phyloP scores from a whole-genome alignment of 2,113 vertebrate genomes.

The Misgurnus anguillicaudatus region DNA sequence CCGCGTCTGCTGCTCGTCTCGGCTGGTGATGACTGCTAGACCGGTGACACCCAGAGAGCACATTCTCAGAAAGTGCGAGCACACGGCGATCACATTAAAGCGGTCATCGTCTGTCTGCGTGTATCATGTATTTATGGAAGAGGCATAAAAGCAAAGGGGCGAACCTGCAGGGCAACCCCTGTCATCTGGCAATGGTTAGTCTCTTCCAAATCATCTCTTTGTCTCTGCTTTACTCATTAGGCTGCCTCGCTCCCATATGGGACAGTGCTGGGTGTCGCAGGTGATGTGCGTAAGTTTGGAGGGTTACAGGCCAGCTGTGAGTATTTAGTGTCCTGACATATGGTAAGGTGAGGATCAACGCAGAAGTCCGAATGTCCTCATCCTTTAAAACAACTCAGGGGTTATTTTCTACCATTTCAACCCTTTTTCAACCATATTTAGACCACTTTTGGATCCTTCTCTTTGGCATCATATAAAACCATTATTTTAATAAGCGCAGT shows the following conservation, averaged over 20 bases:
- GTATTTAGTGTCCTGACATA: slow-evolving; percentile 43
- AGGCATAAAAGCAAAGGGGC: slow-evolving; percentile 22
- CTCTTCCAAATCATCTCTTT: slow-evolving; percentile 37
- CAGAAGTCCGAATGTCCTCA: neutral
- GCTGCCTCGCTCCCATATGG: slow-evolving; percentile 38
- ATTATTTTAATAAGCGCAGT: too few relatives aligned
- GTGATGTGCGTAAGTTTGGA: slow-evolving; percentile 18
- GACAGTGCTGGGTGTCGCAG: slow-evolving; percentile 25
- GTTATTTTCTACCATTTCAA: too few relatives aligned
- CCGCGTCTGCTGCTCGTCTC: slow-evolving; percentile 22
- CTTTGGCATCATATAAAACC: too few relatives aligned
- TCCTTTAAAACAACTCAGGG: neutral
- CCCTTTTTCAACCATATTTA: too few relatives aligned
- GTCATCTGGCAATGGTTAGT: slow-evolving; percentile 70
- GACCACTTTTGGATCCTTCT: too few relatives aligned
- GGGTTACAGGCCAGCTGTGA: slow-evolving; percentile 50
- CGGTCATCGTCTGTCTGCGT: slow-evolving; percentile 22
- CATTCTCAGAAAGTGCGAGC: slow-evolving; percentile 16
- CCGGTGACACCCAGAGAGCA: slow-evolving; percentile 8
- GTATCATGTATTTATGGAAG: slow-evolving; percentile 35
- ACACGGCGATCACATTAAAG: slow-evolving; percentile 29
- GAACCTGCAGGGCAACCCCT: slow-evolving; percentile 23
- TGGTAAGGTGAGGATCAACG: slow-evolving; percentile 35
- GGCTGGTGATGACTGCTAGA: slow-evolving; percentile 6
- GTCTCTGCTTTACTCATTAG: slow-evolving; percentile 64